Conservation (phyloP, 1,140 invertebrate species). For the Leptinotarsa defecta region DNA sequence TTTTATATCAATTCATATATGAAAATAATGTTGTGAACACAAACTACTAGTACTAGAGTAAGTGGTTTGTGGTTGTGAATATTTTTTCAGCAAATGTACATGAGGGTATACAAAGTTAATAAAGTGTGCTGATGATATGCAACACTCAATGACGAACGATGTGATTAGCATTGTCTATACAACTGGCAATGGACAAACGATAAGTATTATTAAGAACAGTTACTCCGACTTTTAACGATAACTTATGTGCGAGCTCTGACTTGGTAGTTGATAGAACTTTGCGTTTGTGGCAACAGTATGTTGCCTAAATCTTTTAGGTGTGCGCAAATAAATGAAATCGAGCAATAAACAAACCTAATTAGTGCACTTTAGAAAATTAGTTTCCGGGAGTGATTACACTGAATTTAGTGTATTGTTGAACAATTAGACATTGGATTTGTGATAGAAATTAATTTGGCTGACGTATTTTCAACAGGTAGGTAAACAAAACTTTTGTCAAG, state of each 20-base stretch:
- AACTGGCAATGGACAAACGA: not conserved
- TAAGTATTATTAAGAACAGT: not conserved
- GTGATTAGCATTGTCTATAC: no score
- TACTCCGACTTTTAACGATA: not conserved
- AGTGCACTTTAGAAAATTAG: not conserved
- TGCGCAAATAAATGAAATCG: conserved; percentile 5
- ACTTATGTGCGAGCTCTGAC: not conserved
- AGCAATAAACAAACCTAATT: not conserved
- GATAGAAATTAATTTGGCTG: not conserved
- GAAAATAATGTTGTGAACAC: no score
- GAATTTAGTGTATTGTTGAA: not conserved
- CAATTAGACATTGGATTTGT: not conserved
- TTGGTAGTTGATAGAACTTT: not conserved
- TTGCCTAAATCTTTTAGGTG: not conserved
- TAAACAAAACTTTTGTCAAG: not conserved
- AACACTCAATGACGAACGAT: no score
- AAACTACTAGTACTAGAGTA: no score
- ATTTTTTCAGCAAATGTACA: no score
- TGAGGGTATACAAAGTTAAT: no score
- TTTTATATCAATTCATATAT: no score
- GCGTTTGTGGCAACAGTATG: conserved; percentile 1
- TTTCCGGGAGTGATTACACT: not conserved
- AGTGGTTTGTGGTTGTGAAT: no score
- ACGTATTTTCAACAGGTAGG: not conserved
- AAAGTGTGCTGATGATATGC: no score